A percentile compares a stretch with the other conserved stretches of the same genome.
Evolutionary conservation across 2,888 invertebrate genomes (phyloP).

Genomic region (Linyphia triangularis): DNA sequence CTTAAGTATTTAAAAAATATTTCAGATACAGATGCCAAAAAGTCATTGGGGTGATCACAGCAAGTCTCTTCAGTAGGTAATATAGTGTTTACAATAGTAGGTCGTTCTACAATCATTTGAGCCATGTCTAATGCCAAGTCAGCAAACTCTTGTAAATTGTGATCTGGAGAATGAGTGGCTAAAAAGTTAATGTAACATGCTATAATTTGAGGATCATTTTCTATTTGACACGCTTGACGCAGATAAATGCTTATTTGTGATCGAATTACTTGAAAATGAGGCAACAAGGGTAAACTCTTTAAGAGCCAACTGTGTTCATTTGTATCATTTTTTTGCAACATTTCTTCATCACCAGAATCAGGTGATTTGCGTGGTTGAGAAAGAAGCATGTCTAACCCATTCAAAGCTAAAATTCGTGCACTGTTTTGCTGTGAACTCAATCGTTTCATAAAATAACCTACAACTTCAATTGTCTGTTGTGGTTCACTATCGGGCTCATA

Average conservation of each 20-base stretch:
- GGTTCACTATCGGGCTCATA: constrained; percentile 81
- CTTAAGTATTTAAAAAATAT: constrained; percentile 80
- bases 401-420: constrained; percentile 88
- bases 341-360: constrained; percentile 74
- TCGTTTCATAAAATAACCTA: constrained; percentile 92
- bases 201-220: constrained; percentile 90
- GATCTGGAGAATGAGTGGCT: constrained; percentile 86
- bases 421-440: constrained; percentile 89
- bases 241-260: constrained; percentile 82
- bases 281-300: constrained; percentile 84
- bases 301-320: constrained; percentile 79
- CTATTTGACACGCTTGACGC: constrained; percentile 84
- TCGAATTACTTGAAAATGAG: constrained; percentile 85
- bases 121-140: constrained; percentile 88
- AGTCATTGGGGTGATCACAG: constrained; percentile 75
- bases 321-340: constrained; percentile 79
- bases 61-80: constrained; percentile 82
- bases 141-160: constrained; percentile 85
- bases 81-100: constrained; percentile 90
- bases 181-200: constrained; percentile 92
- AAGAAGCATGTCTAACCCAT: constrained; percentile 77
- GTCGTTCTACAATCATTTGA: constrained; percentile 93
- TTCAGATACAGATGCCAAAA: constrained; percentile 78
- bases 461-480: constrained; percentile 87
- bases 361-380: constrained; percentile 73